Percentiles rank a stretch among this genome's conserved stretches.
Evolutionary conservation across 2,888 invertebrate species (phyloP).

Genomic region (Heteromyza rotundicornis): DNA sequence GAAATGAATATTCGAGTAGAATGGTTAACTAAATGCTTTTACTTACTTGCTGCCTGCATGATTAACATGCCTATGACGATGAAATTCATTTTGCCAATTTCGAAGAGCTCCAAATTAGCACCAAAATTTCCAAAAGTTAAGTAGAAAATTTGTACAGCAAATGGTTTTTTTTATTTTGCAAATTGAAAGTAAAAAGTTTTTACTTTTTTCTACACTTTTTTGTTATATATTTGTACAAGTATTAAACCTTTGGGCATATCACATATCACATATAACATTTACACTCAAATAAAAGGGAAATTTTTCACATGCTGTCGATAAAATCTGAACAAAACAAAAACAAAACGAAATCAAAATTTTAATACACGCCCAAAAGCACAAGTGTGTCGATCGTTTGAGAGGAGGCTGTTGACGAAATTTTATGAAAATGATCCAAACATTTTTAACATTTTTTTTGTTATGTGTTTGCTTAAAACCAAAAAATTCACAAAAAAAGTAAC

Average conservation of each 20-base stretch:
- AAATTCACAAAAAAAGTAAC: conserved; percentile 19
- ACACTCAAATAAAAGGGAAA: no score
- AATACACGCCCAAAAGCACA: neutral
- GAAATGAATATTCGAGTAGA: no score
- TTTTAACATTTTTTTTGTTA: neutral
- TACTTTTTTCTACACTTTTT: no score
- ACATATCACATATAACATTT: no score
- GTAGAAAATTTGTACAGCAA: no score
- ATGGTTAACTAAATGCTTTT: neutral
- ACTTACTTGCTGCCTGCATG: conserved; percentile 59
- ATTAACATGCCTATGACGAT: conserved; percentile 57
- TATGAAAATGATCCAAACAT: no score
- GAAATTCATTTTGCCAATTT: conserved; percentile 56
- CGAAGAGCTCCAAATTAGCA: neutral
- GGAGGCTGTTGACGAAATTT: no score
- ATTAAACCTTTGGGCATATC: no score
- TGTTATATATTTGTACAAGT: no score
- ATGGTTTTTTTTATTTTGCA: no score
- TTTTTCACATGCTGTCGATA: neutral
- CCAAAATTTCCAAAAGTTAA: neutral
- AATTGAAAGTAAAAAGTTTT: no score
- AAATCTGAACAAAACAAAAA: neutral
- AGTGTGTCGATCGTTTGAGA: no score
- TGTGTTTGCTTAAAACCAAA: neutral
- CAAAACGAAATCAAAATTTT: neutral